These are phyloP conservation scores for Margarornis squamiger DNA, from an alignment of 2,797 vertebrate genomes.

Conservation along the genomic window DNA sequence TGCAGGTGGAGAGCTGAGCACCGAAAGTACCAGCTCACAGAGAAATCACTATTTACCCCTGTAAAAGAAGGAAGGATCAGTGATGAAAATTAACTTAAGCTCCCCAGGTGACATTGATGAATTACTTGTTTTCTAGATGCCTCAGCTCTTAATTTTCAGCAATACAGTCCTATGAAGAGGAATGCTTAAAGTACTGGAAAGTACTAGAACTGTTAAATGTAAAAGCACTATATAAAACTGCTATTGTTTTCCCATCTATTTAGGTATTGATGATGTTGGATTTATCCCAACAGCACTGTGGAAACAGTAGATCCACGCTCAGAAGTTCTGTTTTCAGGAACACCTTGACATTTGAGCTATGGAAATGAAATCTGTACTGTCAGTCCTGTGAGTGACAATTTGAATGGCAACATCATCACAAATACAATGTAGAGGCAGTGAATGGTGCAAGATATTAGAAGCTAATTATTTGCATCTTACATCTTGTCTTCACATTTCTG, in stretches of 20 bases:
- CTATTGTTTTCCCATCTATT: background rate
- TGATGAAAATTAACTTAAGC: background rate
- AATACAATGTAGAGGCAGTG: background rate
- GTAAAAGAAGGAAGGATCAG: background rate
- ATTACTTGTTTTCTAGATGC: background rate
- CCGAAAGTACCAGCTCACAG: background rate
- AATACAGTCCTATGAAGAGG: background rate
- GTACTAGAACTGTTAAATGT: background rate
- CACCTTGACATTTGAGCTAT: background rate
- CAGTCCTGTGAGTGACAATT: background rate
- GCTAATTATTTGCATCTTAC: background rate
- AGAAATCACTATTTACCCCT: background rate
- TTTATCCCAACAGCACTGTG: background rate
- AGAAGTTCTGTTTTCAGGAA: background rate
- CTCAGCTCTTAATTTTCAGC: background rate
- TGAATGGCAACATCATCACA: background rate
- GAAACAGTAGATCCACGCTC: background rate
- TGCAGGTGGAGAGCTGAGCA: background rate
- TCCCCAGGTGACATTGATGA: background rate
- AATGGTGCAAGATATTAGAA: background rate
- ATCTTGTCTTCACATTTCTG: background rate
- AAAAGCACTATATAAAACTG: background rate
- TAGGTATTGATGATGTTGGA: background rate
- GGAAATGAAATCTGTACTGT: background rate
- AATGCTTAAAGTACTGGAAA: background rate